A percentile compares a stretch with the other conserved stretches of the same genome.
Evolutionary conservation across 2,797 vertebrate genomes (phyloP).

Genomic region (Danio kyathit): DNA sequence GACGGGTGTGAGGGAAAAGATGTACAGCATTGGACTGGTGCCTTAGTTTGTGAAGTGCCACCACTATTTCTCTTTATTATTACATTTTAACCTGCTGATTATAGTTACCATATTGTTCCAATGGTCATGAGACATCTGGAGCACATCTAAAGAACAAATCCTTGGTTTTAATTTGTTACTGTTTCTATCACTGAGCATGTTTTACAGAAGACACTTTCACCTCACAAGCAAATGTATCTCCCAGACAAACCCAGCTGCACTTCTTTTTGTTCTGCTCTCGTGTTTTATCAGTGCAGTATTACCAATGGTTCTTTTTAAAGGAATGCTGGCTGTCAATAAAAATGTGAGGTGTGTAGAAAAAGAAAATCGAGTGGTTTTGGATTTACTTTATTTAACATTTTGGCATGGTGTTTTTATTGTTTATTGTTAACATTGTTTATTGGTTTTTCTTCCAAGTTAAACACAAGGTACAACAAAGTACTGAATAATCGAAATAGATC

Average conservation of each 20-base stretch:
- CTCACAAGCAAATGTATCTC: conserved; percentile 20
- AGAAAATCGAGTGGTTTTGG: too few relatives aligned
- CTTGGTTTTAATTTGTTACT: conserved; percentile 26
- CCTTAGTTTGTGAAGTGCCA: conserved; percentile 50
- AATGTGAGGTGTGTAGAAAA: background rate
- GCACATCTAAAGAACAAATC: conserved; percentile 41
- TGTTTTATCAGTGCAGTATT: conserved; percentile 4
- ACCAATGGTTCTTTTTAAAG: background rate
- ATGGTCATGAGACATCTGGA: background rate
- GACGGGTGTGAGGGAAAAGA: background rate
- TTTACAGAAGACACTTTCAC: conserved; percentile 40
- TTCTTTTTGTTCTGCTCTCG: conserved; percentile 16
- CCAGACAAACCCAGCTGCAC: background rate
- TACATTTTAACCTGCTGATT: conserved; percentile 21
- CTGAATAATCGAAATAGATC: too few relatives aligned
- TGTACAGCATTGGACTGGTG: conserved; percentile 49
- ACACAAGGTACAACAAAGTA: too few relatives aligned
- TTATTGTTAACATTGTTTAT: too few relatives aligned
- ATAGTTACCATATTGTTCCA: conserved; percentile 10
- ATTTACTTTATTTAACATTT: background rate
- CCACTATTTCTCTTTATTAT: conserved; percentile 35
- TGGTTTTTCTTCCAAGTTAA: too few relatives aligned
- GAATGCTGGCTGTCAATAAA: conserved; percentile 30
- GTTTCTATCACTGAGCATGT: conserved; percentile 52
- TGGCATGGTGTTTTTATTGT: background rate